Evolutionary conservation across 2,113 vertebrate species (phyloP).

Genomic region (Hydropotes inermis): DNA sequence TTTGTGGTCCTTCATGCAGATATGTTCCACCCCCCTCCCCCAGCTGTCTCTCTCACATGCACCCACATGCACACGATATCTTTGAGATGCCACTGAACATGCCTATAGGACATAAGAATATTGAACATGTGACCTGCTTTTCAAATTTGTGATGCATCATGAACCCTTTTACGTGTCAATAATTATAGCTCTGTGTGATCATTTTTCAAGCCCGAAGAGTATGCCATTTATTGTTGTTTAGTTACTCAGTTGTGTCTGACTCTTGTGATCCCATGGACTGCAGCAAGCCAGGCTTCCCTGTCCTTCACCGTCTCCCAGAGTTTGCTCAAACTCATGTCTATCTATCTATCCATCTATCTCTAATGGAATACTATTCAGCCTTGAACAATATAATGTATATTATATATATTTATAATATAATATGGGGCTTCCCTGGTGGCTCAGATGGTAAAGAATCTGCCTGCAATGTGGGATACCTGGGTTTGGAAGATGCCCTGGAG

Average conservation of each 20-base stretch:
- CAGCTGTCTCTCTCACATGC: not conserved
- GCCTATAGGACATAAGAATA: not conserved
- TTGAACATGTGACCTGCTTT: not conserved
- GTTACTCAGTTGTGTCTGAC: not conserved
- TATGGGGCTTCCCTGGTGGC: not conserved
- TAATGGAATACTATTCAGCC: not conserved
- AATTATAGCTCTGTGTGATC: not conserved
- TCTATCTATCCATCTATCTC: not conserved
- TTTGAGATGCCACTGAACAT: not conserved
- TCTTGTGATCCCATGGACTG: not conserved
- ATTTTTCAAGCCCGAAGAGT: not conserved
- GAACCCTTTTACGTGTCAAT: not conserved
- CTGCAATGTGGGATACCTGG: not conserved
- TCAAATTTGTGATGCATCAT: not conserved
- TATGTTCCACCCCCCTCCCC: accelerated
- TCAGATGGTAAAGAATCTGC: not conserved
- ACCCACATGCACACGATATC: too few relatives aligned
- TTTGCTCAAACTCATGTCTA: not conserved
- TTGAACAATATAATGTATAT: not conserved
- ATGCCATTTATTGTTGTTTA: not conserved
- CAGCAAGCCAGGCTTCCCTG: not conserved
- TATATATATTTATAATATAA: not conserved
- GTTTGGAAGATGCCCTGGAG: not conserved
- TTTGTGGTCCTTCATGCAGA: not conserved
- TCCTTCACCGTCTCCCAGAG: not conserved